Evolutionary conservation across 2,888 invertebrate genomes (phyloP), one percentile per base, ranked within the genome.

Genomic region (Chrysomela aeneicollis): DNA sequence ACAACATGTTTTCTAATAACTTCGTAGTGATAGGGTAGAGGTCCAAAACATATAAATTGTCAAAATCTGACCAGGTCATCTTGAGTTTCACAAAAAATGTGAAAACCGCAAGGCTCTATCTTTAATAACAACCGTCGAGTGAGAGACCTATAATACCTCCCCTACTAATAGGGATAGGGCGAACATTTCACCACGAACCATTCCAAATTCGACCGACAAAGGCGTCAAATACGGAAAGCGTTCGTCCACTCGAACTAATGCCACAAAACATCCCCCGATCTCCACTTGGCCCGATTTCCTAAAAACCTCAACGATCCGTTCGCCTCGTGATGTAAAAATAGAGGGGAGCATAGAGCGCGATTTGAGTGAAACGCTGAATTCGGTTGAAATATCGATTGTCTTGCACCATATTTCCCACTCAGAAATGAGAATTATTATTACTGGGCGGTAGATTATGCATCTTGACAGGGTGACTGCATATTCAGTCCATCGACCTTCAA

Each of bases 301-400:
- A 3, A 12, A 22, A 21, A 47, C 19, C 5, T 8, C 15, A 21
- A 21, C 49, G 49, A 3, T 21, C 19, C 4, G 2, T 8, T 5
- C n/a, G 49, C 42, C 15, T 42, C 2, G 4, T 15, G 42, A 42
- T 19, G 49, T 19, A 49, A 49, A 19, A 21, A 49, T 49, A 49
- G 22, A 49, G 21, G 4, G n/a, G 32, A 35, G n/a, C n/a, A 15
- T 42, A 63, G 49, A 63, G 61, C 58, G 66, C 59, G 63, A 64
- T 52, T 64, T 66, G 64, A 66, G 53, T 61, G 69, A 69, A 67
- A 66, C 63, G 63, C 49, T 61, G 66, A 66, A 68, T 69, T 61
- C 63, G 71, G 65, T 66, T 67, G 60, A 67, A 71, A 69, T 73
- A 73, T 73, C 66, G 73, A 73, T 73, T 71, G 64, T 70, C 69